These are phyloP conservation scores for Aphaenogaster ashmeadi DNA, from an alignment of 1,140 invertebrate genomes.

Conservation along the genomic window DNA sequence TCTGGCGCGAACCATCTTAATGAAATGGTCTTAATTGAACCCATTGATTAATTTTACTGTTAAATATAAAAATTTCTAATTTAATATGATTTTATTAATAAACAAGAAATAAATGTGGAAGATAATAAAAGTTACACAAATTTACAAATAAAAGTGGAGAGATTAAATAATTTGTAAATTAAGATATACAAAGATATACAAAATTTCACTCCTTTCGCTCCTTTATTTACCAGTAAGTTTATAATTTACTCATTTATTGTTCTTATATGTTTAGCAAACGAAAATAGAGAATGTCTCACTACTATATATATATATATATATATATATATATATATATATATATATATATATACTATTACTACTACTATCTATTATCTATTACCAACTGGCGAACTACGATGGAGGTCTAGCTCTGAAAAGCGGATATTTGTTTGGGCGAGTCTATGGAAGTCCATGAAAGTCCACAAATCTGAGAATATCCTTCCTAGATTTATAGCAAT, in stretches of 20 bases:
- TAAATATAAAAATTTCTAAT: slow-evolving; percentile 5
- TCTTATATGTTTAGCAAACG: background rate
- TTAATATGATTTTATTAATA: background rate
- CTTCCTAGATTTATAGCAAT: slow-evolving; percentile 54
- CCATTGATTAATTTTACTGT: slow-evolving; percentile 46
- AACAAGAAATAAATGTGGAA: background rate
- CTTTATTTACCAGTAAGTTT: background rate
- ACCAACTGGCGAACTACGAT: background rate
- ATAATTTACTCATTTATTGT: background rate
- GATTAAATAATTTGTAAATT: slow-evolving; percentile 2
- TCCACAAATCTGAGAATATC: slow-evolving; percentile 56
- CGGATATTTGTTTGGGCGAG: slow-evolving; percentile 32
- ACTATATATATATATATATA: too few relatives aligned
- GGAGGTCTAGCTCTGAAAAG: slow-evolving; percentile 11
- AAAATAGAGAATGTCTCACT: slow-evolving; percentile 2
- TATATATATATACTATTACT: background rate
- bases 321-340: too few relatives aligned
- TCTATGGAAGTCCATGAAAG: slow-evolving; percentile 49
- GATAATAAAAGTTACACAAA: background rate
- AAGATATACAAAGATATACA: background rate
- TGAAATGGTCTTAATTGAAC: slow-evolving; percentile 55
- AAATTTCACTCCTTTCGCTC: background rate
- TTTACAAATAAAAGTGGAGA: background rate
- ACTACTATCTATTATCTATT: slow-evolving; percentile 12
- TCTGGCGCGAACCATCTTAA: slow-evolving; percentile 43